phyloP scores from a whole-genome alignment of 1,140 invertebrate species.

The Propsilocerus akamusi region DNA sequence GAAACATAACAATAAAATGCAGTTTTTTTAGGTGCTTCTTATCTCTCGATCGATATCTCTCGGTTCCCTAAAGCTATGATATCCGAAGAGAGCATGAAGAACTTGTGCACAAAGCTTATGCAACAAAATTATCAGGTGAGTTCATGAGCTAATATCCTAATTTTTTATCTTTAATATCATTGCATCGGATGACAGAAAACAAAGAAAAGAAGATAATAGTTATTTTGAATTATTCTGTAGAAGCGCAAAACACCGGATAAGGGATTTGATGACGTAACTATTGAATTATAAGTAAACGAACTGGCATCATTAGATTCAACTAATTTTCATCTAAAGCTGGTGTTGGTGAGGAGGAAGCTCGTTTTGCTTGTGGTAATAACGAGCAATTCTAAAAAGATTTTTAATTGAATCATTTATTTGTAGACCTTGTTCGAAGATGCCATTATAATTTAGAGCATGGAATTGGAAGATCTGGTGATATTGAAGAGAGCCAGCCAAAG shows the following conservation, averaged over 20 bases:
- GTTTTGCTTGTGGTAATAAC: conserved; percentile 36
- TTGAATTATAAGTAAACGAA: conserved; percentile 51
- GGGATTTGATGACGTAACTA: conserved; percentile 55
- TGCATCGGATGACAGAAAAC: background rate
- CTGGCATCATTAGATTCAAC: conserved; percentile 65
- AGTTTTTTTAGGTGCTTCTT: too few relatives aligned
- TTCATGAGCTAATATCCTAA: background rate
- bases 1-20: too few relatives aligned
- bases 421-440: conserved; percentile 40
- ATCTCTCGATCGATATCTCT: too few relatives aligned
- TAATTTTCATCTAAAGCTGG: conserved; percentile 57
- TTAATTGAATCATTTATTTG: conserved; percentile 4
- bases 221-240: background rate
- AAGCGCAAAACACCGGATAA: conserved; percentile 52
- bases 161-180: background rate
- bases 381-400: conserved; percentile 12
- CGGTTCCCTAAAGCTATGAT: too few relatives aligned
- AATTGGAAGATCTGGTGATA: conserved; percentile 70
- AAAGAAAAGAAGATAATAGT: background rate
- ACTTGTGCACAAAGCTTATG: background rate
- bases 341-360: conserved; percentile 61
- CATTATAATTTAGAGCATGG: conserved; percentile 66
- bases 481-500: conserved; percentile 73
- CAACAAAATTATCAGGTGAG: background rate
- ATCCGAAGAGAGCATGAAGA: background rate